A percentile compares a stretch with the other conserved stretches of the same genome.
Conservation (phyloP, 2,888 invertebrate species). For the Hirtodrosophila cameraria region DNA sequence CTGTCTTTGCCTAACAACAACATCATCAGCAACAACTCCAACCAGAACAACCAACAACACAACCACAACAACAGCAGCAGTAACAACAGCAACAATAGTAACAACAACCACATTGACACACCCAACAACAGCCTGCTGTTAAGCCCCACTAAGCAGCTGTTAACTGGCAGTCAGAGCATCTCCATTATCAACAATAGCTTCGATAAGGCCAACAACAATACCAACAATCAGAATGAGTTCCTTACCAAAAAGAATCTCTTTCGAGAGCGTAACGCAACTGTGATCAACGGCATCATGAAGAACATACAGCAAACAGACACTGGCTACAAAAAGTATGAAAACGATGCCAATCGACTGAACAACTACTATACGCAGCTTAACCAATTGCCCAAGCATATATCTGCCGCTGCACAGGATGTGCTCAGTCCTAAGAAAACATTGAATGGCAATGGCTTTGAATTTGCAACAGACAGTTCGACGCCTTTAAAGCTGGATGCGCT, state of each 20-base stretch:
- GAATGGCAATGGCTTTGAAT: slow-evolving; percentile 73
- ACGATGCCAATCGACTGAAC: slow-evolving; percentile 83
- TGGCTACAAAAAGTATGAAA: slow-evolving; percentile 83
- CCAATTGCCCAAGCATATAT: slow-evolving; percentile 80
- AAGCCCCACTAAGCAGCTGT: slow-evolving; percentile 78
- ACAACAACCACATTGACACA: slow-evolving; percentile 48
- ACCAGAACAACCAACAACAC: slow-evolving; percentile 54
- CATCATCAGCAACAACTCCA: slow-evolving; percentile 55
- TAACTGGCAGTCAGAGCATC: slow-evolving; percentile 78
- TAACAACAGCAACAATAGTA: slow-evolving; percentile 46
- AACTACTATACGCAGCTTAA: slow-evolving; percentile 82
- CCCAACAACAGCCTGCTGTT: slow-evolving; percentile 74
- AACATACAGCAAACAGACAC: slow-evolving; percentile 77
- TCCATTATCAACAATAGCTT: slow-evolving; percentile 80
- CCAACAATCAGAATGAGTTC: slow-evolving; percentile 77
- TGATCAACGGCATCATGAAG: slow-evolving; percentile 83
- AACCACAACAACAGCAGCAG: slow-evolving; percentile 49
- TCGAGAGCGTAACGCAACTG: slow-evolving; percentile 82
- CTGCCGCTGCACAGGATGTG: slow-evolving; percentile 40
- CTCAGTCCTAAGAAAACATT: slow-evolving; percentile 78
- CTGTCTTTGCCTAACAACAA: slow-evolving; percentile 44
- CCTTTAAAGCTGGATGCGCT: slow-evolving; percentile 52
- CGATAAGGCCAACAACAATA: slow-evolving; percentile 72
- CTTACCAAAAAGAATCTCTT: slow-evolving; percentile 82
- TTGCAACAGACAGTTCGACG: slow-evolving; percentile 43